Evolutionary conservation across 2,888 invertebrate genomes (phyloP), one percentile per base, ranked within the genome.

Genomic region (Achlya flavicornis): DNA sequence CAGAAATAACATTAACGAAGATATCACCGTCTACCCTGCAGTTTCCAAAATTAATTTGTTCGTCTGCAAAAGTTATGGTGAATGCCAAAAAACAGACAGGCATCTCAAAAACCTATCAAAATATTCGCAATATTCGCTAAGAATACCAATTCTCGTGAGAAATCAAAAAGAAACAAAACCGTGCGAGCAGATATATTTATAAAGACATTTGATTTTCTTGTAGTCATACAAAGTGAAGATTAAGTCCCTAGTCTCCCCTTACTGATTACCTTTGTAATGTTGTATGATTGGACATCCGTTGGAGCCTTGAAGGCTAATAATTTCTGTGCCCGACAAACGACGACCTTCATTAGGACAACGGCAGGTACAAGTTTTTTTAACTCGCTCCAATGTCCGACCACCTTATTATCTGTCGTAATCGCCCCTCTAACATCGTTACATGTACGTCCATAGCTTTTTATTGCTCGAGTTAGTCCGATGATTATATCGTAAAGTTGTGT

Each of bases 291-390:
- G 69, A 77, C 78, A 76, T 78, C 75, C 75, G 75, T 63, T 63
- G 62, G 66, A 61, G 43, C 75, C 75, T 63, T 63, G 62, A 63
- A 61, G 35, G 79, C 80, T 80, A 80, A 82, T 82, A 83, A 85
- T 85, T 60, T 26, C 60, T 80, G 81, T 78, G 83, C 81, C 78
- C 74, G 69, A 66, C 75, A 72, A 60, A 71, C 64, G 66, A 64
- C 79, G 82, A 87, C 91, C 90, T 90, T 90, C 87, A 84, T 87
- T 87, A 87, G 83, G 85, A 81, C 81, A 80, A 74, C 80, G 78
- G 76, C 90, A 91, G 90, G 91, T 91, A 91, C 89, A 84, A 81
- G 85, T 86, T 87, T 89, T 89, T 91, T 90, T 79, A 76, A 81
- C 75, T 70, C 77, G 72, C 68, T 70, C 76, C 79, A 77, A 70